Percentiles rank a stretch among this genome's conserved stretches.
Evolutionary conservation across 2,113 vertebrate genomes (phyloP).

Genomic region (Willisornis vidua): DNA sequence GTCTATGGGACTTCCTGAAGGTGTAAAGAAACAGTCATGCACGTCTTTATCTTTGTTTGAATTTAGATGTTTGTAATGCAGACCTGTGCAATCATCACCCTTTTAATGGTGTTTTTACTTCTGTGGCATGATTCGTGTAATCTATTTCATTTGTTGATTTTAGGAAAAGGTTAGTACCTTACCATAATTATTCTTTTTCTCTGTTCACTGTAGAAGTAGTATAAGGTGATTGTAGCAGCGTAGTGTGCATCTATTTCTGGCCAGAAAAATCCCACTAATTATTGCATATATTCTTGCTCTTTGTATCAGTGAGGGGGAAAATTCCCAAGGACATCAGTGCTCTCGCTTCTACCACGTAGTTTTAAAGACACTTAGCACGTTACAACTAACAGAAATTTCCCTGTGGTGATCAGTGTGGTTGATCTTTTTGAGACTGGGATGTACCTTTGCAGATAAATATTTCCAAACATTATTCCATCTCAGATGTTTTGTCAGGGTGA

Average conservation of each 20-base stretch:
- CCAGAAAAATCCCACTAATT: neutral
- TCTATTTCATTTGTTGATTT: neutral
- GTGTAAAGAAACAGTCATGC: neutral
- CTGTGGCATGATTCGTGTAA: neutral
- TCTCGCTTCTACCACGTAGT: fast-evolving
- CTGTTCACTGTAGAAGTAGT: neutral
- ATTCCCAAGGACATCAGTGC: neutral
- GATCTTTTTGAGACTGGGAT: neutral
- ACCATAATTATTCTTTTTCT: neutral
- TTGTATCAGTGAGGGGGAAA: neutral
- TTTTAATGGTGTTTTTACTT: neutral
- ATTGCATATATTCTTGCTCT: neutral
- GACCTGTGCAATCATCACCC: neutral
- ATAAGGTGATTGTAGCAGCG: neutral
- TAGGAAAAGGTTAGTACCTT: neutral
- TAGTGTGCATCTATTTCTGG: neutral
- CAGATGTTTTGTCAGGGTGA: neutral
- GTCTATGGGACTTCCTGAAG: neutral
- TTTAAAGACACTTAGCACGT: neutral
- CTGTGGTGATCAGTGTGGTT: neutral
- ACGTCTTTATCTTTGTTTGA: neutral
- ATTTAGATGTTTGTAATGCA: neutral
- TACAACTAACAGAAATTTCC: neutral
- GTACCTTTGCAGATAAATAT: neutral
- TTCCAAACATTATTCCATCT: neutral